Conservation (phyloP, 1,140 invertebrate genomes). For the Drosophila quadrilineata region DNA sequence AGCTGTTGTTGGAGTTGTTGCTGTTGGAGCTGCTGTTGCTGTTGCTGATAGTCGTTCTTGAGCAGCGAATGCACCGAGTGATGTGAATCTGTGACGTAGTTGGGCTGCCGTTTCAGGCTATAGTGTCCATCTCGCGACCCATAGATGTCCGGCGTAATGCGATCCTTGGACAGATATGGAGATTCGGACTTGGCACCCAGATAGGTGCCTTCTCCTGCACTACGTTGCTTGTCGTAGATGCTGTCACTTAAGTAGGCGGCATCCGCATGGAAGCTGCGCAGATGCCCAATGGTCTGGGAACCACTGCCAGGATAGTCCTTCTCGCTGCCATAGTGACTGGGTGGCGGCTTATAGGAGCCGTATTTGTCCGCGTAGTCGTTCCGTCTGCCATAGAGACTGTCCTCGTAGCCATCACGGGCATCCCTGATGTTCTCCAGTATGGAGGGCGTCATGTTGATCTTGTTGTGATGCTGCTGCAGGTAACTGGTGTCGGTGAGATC, state of each 20-base stretch:
- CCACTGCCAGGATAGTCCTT: slow-evolving; percentile 72
- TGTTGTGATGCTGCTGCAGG: slow-evolving; percentile 82
- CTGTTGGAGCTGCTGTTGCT: slow-evolving; percentile 84
- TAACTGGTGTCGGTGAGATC: slow-evolving; percentile 86
- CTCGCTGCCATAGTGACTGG: slow-evolving; percentile 77
- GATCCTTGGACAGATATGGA: slow-evolving; percentile 79
- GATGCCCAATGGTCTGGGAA: slow-evolving; percentile 74
- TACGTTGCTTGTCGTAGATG: slow-evolving; percentile 78
- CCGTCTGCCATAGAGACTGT: slow-evolving; percentile 67
- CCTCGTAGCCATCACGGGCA: slow-evolving; percentile 82
- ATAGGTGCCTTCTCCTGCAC: slow-evolving; percentile 62
- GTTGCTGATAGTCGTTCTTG: slow-evolving; percentile 84
- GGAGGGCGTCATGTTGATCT: slow-evolving; percentile 83
- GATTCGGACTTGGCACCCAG: slow-evolving; percentile 68
- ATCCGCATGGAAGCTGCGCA: slow-evolving; percentile 74
- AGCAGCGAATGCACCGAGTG: slow-evolving; percentile 82
- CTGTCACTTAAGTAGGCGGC: slow-evolving; percentile 73
- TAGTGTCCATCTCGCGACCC: slow-evolving; percentile 76
- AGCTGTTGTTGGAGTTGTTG: slow-evolving; percentile 82
- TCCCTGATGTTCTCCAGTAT: slow-evolving; percentile 83
- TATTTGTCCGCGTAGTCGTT: slow-evolving; percentile 76
- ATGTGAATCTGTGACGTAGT: slow-evolving; percentile 69
- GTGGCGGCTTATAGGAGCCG: slow-evolving; percentile 76
- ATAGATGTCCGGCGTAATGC: slow-evolving; percentile 76
- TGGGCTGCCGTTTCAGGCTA: slow-evolving; percentile 68